Evolutionary conservation across 2,888 invertebrate species (phyloP).

Genomic region (Pyrocoelia pectoralis): DNA sequence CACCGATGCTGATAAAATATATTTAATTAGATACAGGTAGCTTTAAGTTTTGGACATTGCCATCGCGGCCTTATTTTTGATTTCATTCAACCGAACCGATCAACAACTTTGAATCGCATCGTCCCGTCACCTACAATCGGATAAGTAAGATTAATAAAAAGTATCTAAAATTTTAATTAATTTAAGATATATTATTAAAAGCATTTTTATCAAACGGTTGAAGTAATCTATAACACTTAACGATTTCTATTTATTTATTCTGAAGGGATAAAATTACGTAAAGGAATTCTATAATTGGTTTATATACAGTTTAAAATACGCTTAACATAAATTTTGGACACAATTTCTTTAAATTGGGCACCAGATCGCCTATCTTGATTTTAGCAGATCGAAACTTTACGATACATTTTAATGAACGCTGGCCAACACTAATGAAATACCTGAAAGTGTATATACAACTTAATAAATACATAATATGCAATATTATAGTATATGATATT

Average conservation of each 20-base stretch:
- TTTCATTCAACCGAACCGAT: conserved; percentile 13
- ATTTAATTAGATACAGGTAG: conserved; percentile 40
- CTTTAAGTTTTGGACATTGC: conserved; percentile 35
- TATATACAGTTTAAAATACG: conserved; percentile 34
- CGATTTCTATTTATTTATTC: conserved; percentile 22
- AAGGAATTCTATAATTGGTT: conserved; percentile 36
- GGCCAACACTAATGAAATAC: not conserved
- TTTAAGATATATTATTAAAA: conserved; percentile 34
- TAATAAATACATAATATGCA: conserved; percentile 10
- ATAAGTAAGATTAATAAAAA: conserved; percentile 36
- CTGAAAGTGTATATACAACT: not conserved
- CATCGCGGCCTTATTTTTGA: conserved; percentile 22
- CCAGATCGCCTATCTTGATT: conserved; percentile 32
- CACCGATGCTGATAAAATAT: conserved; percentile 38
- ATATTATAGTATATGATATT: conserved; percentile 20
- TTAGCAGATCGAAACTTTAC: conserved; percentile 28
- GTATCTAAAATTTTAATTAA: conserved; percentile 36
- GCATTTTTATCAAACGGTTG: conserved; percentile 29
- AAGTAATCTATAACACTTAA: conserved; percentile 29
- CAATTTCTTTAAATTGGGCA: conserved; percentile 36
- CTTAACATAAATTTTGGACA: conserved; percentile 36
- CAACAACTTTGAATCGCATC: conserved; percentile 14
- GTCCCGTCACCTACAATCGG: conserved; percentile 29
- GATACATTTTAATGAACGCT: conserved; percentile 15
- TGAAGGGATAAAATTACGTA: conserved; percentile 21